Evolutionary conservation across 2,797 vertebrate genomes (phyloP), one percentile per base, ranked within the genome.

Genomic region (Anniella stebbinsi): DNA sequence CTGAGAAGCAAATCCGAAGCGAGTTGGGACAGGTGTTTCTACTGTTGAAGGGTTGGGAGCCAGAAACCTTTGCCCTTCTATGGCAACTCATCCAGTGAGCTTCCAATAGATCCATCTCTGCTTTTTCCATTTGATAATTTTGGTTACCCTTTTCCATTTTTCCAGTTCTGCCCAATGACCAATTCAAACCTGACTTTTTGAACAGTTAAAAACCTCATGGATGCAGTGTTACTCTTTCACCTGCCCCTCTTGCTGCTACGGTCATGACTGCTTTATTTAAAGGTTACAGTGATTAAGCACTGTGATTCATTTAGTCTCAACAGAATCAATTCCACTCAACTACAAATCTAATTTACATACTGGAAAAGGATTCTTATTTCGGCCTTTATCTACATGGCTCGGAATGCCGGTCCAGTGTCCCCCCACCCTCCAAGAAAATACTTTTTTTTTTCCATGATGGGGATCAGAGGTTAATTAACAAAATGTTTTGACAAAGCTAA

Each of bases 311-410:
- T 98, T 97, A 98, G 98, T 97, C 97, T 97, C 97, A 96, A 96
- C 93, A 97, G 96, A 98, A 99, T 98, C 98, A 98, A 98, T 98
- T 98, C 96, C 97, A 98, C 97, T 98, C 97, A 98, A 97, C 96
- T 96, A 96, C 97, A 96, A 96, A 97, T 96, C 96, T 94, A 93
- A 97, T 96, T 97, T 96, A 95, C 97, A 97, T 97, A 95, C 92
- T 80, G 91, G 92, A 94, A 93, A 95, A 76, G 93, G 94, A 95
- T 93, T 95, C 93, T 93, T 91, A 88, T 72, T 90, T 94, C 86
- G 86, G 93, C 93, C 91, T 92, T 84, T 90, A 91, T 94, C 38
- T 2, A 93, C 0, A 0, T 87, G 91, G 92, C 70, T 91, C 92
- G 91, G 95, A 93, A 95, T 92, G 92, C 85, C 88, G 80, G 92